Conservation (phyloP, 2,888 invertebrate species). For the Sipunculus nudus region DNA sequence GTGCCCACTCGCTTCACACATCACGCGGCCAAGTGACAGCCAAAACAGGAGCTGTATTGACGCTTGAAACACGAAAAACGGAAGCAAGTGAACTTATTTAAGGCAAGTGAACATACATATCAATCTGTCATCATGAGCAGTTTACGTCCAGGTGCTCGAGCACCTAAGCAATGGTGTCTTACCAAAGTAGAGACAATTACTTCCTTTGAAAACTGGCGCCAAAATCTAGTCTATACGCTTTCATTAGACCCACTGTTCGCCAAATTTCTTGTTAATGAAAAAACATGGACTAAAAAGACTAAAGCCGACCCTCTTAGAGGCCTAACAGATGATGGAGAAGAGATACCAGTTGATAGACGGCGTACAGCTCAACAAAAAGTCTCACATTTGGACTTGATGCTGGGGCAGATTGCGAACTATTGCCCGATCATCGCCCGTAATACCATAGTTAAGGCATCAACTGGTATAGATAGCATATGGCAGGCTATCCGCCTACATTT, state of each 20-base stretch:
- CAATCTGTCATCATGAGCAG: too few relatives aligned
- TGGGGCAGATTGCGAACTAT: slow-evolving; percentile 36
- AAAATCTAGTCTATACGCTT: slow-evolving; percentile 31
- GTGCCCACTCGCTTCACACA: too few relatives aligned
- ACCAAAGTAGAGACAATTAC: slow-evolving; percentile 36
- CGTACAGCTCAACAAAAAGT: slow-evolving; percentile 28
- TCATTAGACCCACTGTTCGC: slow-evolving; percentile 33
- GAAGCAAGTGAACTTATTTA: too few relatives aligned
- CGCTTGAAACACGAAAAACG: too few relatives aligned
- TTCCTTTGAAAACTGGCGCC: slow-evolving; percentile 35
- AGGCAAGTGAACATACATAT: too few relatives aligned
- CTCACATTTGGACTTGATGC: slow-evolving; percentile 31
- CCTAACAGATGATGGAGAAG: slow-evolving; percentile 25
- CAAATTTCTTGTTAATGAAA: slow-evolving; percentile 27
- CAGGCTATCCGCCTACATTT: slow-evolving; percentile 36
- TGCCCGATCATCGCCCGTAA: slow-evolving; percentile 19
- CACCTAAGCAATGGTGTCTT: slow-evolving; percentile 40
- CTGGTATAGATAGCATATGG: slow-evolving; percentile 16
- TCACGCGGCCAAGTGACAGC: too few relatives aligned
- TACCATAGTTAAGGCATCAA: slow-evolving; percentile 14
- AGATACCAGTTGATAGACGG: slow-evolving; percentile 7
- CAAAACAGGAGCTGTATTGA: too few relatives aligned
- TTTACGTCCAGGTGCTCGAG: background rate
- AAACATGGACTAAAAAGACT: slow-evolving; percentile 28
- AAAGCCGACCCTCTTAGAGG: slow-evolving; percentile 18